phyloP scores from a whole-genome alignment of 2,113 vertebrate genomes.

The Kobus ellipsiprymnus region DNA sequence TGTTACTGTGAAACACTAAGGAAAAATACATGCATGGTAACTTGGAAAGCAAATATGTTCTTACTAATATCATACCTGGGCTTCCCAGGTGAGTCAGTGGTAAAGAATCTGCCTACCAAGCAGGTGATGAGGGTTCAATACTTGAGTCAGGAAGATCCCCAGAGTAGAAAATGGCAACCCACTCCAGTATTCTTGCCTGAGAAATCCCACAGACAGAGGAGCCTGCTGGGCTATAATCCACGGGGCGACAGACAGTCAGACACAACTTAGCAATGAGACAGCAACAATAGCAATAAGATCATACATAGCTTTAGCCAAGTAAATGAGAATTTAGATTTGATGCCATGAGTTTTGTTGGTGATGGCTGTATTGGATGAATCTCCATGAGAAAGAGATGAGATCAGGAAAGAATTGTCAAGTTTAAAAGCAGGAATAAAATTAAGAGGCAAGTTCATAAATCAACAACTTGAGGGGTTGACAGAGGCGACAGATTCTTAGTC shows the following conservation, averaged over 20 bases:
- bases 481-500: neutral
- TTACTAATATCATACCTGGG: neutral
- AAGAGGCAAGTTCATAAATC: neutral
- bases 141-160: neutral
- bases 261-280: neutral
- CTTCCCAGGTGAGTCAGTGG: neutral
- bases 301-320: neutral
- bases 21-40: rapidly evolving
- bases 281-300: neutral
- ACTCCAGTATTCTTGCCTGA: neutral
- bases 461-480: neutral
- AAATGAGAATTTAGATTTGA: neutral
- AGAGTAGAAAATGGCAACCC: neutral
- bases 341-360: neutral
- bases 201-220: neutral
- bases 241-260: neutral
- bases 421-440: neutral
- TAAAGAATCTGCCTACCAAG: neutral
- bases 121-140: neutral
- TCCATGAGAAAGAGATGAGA: neutral
- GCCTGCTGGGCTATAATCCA: neutral
- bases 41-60: neutral
- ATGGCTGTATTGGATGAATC: neutral
- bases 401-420: neutral
- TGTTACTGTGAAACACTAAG: neutral